phyloP scores from a whole-genome alignment of 2,113 vertebrate species.

The Daubentonia madagascariensis region DNA sequence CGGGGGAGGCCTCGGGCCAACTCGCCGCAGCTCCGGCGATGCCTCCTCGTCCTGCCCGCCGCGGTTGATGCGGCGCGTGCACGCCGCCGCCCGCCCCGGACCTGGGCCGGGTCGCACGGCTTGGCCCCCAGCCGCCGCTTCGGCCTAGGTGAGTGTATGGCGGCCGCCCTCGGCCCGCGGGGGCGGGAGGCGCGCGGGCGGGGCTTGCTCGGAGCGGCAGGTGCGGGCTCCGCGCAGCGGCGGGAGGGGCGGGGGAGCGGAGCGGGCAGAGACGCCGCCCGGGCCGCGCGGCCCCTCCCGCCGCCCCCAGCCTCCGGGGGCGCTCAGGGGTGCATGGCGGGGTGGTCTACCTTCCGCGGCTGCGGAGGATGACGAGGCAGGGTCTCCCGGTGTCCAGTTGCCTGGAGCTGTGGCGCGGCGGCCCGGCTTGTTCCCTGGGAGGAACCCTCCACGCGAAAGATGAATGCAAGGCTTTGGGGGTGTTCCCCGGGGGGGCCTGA shows the following conservation, averaged over 20 bases:
- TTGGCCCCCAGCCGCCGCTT: background rate
- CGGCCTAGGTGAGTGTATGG: slow-evolving; percentile 57
- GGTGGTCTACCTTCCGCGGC: background rate
- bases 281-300: background rate
- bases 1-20: background rate
- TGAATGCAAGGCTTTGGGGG: background rate
- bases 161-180: background rate
- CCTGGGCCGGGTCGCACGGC: background rate
- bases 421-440: background rate
- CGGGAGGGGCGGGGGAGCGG: background rate
- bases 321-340: background rate
- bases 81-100: background rate
- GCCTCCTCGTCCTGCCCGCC: slow-evolving; percentile 17
- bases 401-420: background rate
- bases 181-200: background rate
- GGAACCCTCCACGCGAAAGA: background rate
- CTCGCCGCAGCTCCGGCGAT: background rate
- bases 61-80: slow-evolving; percentile 56
- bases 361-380: background rate
- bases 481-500: background rate
- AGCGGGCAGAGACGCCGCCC: background rate
- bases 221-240: slow-evolving; percentile 29
- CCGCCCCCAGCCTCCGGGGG: background rate
- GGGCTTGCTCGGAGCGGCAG: slow-evolving; percentile 37
- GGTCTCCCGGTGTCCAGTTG: background rate